Conservation (phyloP, 2,113 vertebrate genomes). For the Corythornis madagascariensis region DNA sequence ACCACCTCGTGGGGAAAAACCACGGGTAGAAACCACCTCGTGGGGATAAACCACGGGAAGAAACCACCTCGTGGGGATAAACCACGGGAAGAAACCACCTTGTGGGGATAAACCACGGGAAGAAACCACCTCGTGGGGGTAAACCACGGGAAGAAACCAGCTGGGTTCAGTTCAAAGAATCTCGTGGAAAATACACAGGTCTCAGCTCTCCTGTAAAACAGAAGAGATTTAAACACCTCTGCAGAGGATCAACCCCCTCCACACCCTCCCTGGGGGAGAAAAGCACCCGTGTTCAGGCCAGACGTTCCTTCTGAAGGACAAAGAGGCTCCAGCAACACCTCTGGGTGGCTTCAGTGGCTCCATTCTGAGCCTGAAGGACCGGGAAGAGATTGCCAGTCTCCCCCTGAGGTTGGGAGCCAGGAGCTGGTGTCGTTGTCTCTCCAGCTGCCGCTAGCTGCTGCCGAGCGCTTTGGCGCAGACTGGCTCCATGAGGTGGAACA, state of each 20-base stretch:
- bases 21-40: no score
- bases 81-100: no score
- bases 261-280: background rate
- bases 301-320: background rate
- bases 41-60: no score
- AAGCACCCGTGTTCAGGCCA: fast-evolving
- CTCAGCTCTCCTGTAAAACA: background rate
- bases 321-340: background rate
- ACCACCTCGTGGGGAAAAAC: background rate
- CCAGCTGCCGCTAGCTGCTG: background rate
- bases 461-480: constrained; percentile 84
- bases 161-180: background rate
- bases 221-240: background rate
- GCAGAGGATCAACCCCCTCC: background rate
- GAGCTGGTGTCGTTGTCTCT: background rate
- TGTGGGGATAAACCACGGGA: no score
- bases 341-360: fast-evolving
- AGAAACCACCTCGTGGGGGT: no score
- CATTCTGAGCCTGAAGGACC: background rate
- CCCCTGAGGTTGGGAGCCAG: background rate
- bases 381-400: background rate
- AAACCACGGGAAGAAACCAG: background rate
- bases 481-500: constrained; percentile 85
- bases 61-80: no score
- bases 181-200: background rate